Conservation (phyloP, 2,888 invertebrate species). For the Agrochola lota region DNA sequence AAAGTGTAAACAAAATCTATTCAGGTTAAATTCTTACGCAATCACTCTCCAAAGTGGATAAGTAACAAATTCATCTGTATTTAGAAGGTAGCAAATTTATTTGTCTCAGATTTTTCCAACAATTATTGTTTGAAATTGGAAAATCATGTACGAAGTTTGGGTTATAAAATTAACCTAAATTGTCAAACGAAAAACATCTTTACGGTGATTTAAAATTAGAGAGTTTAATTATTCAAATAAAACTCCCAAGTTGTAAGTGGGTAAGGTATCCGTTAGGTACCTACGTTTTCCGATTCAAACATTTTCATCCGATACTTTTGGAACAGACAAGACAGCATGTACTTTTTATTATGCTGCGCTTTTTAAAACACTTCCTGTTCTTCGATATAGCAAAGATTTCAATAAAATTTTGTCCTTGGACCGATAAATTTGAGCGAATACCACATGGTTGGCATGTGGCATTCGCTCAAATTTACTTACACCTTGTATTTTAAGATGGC, state of each 20-base stretch:
- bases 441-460: too few species aligned
- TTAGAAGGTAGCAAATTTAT: not conserved
- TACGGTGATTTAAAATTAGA: not conserved
- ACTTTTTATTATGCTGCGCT: constrained; percentile 31
- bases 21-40: not conserved
- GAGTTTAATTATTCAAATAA: not conserved
- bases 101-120: too few species aligned
- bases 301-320: not conserved
- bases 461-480: not conserved
- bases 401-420: constrained; percentile 10
- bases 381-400: constrained; percentile 16
- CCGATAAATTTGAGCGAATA: too few species aligned
- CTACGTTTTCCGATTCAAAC: not conserved
- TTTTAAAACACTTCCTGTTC: not conserved
- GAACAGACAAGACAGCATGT: not conserved
- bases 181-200: not conserved
- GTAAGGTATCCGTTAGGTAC: too few species aligned
- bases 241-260: not conserved
- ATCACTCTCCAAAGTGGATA: not conserved
- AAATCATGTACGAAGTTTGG: not conserved
- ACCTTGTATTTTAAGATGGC: not conserved
- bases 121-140: not conserved
- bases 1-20: not conserved
- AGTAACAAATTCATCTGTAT: not conserved
- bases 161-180: not conserved